These are phyloP conservation scores for Clarias platycephalus DNA, from an alignment of 2,797 vertebrate genomes.

Conservation along the genomic window DNA sequence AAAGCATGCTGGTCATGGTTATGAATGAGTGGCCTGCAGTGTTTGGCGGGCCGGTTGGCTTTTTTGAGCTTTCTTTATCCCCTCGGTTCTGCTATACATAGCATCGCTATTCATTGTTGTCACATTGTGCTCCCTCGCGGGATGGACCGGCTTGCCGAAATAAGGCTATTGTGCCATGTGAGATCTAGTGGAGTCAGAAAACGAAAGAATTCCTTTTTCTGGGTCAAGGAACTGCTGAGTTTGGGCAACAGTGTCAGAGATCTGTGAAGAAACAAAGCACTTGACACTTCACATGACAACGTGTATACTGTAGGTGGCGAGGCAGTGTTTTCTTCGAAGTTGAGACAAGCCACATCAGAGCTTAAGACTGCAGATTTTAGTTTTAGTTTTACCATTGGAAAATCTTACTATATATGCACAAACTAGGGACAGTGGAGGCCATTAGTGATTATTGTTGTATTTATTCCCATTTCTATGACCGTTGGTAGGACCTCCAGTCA, in stretches of 20 bases:
- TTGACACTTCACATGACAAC: constrained; percentile 48
- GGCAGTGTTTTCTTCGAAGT: background rate
- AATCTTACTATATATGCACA: background rate
- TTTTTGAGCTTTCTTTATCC: constrained; percentile 52
- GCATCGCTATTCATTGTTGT: constrained; percentile 71
- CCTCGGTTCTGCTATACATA: constrained; percentile 67
- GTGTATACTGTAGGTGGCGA: background rate
- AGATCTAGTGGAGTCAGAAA: constrained; percentile 66
- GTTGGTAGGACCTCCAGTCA: too few relatives aligned
- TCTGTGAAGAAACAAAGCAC: constrained; percentile 49
- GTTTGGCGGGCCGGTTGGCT: constrained; percentile 60
- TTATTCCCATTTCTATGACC: too few relatives aligned
- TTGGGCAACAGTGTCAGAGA: constrained; percentile 58
- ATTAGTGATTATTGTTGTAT: too few relatives aligned
- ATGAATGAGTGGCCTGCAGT: constrained; percentile 46
- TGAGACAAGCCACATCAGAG: background rate
- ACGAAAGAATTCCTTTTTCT: constrained; percentile 67
- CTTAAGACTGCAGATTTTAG: constrained; percentile 2
- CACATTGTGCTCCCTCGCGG: constrained; percentile 64
- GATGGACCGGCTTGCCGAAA: constrained; percentile 55
- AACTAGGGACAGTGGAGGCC: background rate
- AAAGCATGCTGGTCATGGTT: constrained; percentile 60
- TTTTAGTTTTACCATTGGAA: background rate
- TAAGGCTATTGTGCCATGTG: constrained; percentile 58
- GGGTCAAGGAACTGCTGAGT: constrained; percentile 73